Percentiles rank a stretch among this genome's conserved stretches.
phyloP scores from a whole-genome alignment of 2,113 vertebrate genomes.

The Rallus limicola region DNA sequence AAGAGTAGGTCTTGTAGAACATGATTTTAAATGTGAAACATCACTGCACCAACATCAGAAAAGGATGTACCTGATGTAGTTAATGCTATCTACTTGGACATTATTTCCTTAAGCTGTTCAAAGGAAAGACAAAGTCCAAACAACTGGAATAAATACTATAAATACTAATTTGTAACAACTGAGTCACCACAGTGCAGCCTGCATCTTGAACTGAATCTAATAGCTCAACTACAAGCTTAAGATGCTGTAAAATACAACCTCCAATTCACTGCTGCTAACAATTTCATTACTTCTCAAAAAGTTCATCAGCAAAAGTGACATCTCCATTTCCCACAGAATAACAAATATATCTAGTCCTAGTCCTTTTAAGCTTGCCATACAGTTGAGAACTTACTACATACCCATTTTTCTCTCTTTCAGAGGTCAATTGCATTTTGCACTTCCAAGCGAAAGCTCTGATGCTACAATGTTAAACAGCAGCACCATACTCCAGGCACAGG shows the following conservation, averaged over 20 bases:
- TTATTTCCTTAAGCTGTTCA: background rate
- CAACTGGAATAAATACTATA: background rate
- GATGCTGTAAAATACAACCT: no score
- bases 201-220: background rate
- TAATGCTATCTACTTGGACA: background rate
- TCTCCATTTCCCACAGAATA: background rate
- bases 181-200: background rate
- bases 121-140: background rate
- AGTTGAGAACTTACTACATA: background rate
- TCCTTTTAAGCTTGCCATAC: background rate
- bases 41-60: background rate
- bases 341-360: background rate
- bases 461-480: background rate
- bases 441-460: background rate
- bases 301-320: background rate
- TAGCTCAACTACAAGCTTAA: background rate
- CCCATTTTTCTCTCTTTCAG: background rate
- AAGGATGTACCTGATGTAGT: background rate
- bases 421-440: background rate
- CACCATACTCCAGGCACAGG: background rate
- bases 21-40: background rate
- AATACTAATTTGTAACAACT: background rate
- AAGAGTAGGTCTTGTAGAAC: background rate
- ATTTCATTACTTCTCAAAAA: slow-evolving; percentile 45
- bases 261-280: slow-evolving; percentile 18